Conservation (phyloP, 2,888 invertebrate species). For the Latrodectus elegans region DNA sequence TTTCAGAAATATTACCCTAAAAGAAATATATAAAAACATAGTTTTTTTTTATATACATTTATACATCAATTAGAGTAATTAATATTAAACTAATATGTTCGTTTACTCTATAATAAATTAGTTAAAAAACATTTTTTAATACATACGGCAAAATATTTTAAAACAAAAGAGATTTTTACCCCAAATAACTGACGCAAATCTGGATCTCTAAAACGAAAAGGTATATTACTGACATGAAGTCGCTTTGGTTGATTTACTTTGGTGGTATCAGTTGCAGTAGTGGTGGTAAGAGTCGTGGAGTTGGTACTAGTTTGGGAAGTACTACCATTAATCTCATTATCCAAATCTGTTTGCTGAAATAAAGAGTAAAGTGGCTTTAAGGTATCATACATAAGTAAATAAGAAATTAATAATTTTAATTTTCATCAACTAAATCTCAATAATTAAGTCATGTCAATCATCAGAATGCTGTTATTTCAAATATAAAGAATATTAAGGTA, state of each 20-base stretch:
- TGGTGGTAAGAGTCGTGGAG: slow-evolving; percentile 9
- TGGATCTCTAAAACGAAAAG: slow-evolving; percentile 99
- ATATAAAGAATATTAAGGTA: no score
- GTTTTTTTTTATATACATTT: no score
- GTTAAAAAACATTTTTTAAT: background rate
- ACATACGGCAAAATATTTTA: background rate
- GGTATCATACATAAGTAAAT: no score
- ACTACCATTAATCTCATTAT: slow-evolving; percentile 60
- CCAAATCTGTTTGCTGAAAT: slow-evolving; percentile 68
- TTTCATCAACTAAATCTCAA: no score
- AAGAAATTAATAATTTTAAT: no score
- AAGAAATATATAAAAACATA: no score
- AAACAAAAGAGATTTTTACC: slow-evolving; percentile 76
- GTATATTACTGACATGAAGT: slow-evolving; percentile 99
- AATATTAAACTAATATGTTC: no score
- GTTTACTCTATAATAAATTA: no score
- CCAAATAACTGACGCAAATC: slow-evolving; percentile 98
- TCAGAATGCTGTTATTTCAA: no score
- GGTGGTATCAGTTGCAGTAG: slow-evolving; percentile 50
- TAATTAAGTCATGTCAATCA: no score
- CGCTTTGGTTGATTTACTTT: slow-evolving; percentile 89
- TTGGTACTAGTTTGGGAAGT: slow-evolving; percentile 49
- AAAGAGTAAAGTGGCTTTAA: background rate
- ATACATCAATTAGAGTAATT: no score
- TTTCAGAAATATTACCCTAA: no score